Conservation (phyloP, 2,113 vertebrate species). For the Lagenorhynchus albirostris region DNA sequence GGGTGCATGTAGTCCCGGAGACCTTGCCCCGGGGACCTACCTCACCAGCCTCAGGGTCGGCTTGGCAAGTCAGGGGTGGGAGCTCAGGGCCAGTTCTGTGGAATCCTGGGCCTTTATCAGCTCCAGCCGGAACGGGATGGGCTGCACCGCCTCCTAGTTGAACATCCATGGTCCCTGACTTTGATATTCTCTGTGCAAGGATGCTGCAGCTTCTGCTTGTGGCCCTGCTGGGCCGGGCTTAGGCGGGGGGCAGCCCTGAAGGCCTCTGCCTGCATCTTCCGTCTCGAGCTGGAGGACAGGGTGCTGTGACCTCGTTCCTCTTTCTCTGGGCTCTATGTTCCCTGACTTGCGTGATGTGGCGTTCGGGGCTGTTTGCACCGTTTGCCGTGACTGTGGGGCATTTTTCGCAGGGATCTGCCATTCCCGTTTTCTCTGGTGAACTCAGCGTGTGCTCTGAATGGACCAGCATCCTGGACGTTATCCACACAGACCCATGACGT, state of each 20-base stretch:
- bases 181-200: background rate
- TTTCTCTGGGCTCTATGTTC: background rate
- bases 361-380: accelerated
- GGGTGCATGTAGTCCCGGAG: accelerated
- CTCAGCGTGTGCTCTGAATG: accelerated
- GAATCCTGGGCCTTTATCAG: background rate
- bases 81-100: no score
- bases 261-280: background rate
- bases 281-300: background rate
- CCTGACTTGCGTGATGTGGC: accelerated
- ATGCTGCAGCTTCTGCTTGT: background rate
- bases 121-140: background rate
- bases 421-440: background rate
- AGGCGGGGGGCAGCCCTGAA: background rate
- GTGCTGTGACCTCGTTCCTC: background rate
- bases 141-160: no score
- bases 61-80: no score
- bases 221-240: background rate
- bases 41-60: background rate
- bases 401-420: accelerated
- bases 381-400: accelerated
- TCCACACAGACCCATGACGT: accelerated
- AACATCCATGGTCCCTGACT: accelerated
- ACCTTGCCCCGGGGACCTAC: background rate
- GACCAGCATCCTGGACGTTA: accelerated